Evolutionary conservation across 2,888 invertebrate genomes (phyloP).

Genomic region (Pandemis heparana): DNA sequence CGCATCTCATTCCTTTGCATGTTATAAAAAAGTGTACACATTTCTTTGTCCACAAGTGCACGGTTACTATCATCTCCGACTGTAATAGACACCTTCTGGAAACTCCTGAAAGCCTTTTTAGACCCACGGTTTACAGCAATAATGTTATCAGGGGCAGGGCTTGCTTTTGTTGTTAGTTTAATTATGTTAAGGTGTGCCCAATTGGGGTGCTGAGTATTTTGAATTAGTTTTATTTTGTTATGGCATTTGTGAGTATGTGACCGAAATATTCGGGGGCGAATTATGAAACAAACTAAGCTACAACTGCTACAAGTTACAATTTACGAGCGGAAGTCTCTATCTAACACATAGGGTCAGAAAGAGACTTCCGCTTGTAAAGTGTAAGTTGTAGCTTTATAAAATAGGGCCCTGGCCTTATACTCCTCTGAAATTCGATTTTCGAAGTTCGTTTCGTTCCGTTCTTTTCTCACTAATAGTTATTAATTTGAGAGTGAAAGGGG

Average conservation of each 20-base stretch:
- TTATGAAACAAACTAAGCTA: not conserved
- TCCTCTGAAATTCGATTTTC: too few species aligned
- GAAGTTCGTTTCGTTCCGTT: too few species aligned
- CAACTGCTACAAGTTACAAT: too few species aligned
- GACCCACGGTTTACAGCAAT: constrained; percentile 15
- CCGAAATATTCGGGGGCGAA: not conserved
- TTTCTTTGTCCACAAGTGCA: not conserved
- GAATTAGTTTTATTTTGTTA: not conserved
- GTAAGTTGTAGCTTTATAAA: too few species aligned
- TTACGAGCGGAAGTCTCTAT: too few species aligned
- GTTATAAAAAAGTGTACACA: not conserved
- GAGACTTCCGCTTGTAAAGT: too few species aligned
- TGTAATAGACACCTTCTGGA: constrained; percentile 42
- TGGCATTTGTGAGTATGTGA: not conserved
- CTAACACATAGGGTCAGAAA: too few species aligned
- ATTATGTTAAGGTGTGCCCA: constrained; percentile 8
- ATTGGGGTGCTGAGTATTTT: not conserved
- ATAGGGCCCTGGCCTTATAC: too few species aligned
- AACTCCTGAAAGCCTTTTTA: constrained; percentile 36
- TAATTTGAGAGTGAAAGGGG: too few species aligned
- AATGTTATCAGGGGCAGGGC: constrained; percentile 28
- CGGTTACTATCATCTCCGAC: constrained; percentile 24
- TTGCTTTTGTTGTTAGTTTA: constrained; percentile 12
- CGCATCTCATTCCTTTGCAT: not conserved
- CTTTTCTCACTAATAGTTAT: too few species aligned